Percentiles rank a stretch among this genome's conserved stretches.
phyloP scores from a whole-genome alignment of 1,140 invertebrate genomes.

The Hydropsyche tenuis region DNA sequence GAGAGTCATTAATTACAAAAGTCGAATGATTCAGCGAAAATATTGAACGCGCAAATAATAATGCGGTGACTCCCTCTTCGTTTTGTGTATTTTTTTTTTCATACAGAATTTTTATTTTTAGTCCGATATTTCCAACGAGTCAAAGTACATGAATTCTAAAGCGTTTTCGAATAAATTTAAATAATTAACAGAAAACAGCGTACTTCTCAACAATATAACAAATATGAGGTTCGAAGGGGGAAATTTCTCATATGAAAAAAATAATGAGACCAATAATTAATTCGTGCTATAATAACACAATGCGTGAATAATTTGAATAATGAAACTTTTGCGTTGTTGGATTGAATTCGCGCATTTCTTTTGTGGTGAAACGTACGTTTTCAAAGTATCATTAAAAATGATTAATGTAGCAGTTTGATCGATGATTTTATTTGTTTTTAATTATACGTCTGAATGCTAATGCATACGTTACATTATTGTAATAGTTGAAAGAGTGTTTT shows the following conservation, averaged over 20 bases:
- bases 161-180: neutral
- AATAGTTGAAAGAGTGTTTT: no score
- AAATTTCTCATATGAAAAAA: no score
- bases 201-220: neutral
- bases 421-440: constrained; percentile 15
- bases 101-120: neutral
- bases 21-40: constrained; percentile 21
- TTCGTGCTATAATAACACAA: no score
- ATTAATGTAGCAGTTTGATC: constrained; percentile 9
- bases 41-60: constrained; percentile 15
- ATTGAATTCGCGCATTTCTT: no score
- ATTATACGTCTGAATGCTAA: neutral
- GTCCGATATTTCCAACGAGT: no score
- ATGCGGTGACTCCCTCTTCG: neutral
- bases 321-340: no score
- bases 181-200: neutral
- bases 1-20: constrained; percentile 8
- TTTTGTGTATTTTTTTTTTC: neutral
- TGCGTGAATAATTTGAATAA: no score
- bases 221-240: no score
- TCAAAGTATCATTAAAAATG: constrained; percentile 1
- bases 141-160: neutral
- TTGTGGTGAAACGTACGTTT: no score
- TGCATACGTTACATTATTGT: no score
- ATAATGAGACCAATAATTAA: no score